phyloP scores from a whole-genome alignment of 2,113 vertebrate species.

The Pollachius pollachius region DNA sequence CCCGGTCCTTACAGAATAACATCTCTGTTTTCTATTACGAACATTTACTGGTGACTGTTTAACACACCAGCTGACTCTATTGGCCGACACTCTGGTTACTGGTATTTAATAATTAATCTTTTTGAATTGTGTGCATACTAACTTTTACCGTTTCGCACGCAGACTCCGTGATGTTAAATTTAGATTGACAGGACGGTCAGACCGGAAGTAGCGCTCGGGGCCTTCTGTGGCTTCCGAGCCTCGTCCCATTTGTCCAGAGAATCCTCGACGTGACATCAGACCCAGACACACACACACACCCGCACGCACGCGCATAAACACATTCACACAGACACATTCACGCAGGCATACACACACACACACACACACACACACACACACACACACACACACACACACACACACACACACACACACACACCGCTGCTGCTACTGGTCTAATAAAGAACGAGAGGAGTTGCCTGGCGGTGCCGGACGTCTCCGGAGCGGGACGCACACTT shows the following conservation, averaged over 20 bases:
- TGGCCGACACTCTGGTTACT: too few relatives aligned
- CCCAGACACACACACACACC: slow-evolving; percentile 39
- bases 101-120: too few relatives aligned
- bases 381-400: too few relatives aligned
- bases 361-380: too few relatives aligned
- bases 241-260: slow-evolving; percentile 64
- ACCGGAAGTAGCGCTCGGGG: slow-evolving; percentile 40
- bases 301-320: too few relatives aligned
- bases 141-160: neutral
- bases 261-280: slow-evolving; percentile 70
- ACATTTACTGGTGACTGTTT: too few relatives aligned
- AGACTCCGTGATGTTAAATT: slow-evolving; percentile 29
- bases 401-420: too few relatives aligned
- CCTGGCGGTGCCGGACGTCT: neutral
- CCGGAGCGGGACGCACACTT: slow-evolving; percentile 41
- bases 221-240: slow-evolving; percentile 32
- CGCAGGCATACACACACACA: slow-evolving; percentile 5
- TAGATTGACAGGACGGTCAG: slow-evolving; percentile 41
- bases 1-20: too few relatives aligned
- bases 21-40: too few relatives aligned
- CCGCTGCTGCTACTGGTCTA: slow-evolving; percentile 8
- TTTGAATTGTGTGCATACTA: too few relatives aligned
- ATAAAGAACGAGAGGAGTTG: slow-evolving; percentile 35
- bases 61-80: too few relatives aligned
- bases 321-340: slow-evolving; percentile 13